Conservation (phyloP, 2,888 invertebrate species). For the Athalia cordata region DNA sequence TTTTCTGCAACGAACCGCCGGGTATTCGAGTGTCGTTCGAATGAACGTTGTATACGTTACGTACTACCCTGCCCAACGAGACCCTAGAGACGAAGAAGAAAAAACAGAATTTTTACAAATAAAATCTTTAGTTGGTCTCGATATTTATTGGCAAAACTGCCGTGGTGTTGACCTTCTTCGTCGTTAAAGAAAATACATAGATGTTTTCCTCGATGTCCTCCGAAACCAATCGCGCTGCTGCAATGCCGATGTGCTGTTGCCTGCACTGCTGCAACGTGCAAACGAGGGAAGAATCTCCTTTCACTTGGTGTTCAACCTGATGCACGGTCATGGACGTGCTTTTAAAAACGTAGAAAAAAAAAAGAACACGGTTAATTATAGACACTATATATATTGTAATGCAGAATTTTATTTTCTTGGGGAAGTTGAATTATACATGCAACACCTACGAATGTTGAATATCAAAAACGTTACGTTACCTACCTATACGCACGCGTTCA, state of each 20-base stretch:
- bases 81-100: neutral
- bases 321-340: conserved; percentile 29
- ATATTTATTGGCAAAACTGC: conserved; percentile 17
- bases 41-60: no score
- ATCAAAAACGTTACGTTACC: no score
- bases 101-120: neutral
- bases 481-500: no score
- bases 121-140: neutral
- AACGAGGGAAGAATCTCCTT: conserved; percentile 25
- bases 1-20: no score
- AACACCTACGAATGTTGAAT: no score
- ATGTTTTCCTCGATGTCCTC: conserved; percentile 9
- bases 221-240: no score
- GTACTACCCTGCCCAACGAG: neutral
- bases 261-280: no score
- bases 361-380: neutral
- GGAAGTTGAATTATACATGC: no score
- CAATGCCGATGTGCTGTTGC: no score
- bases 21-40: no score
- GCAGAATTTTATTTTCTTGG: no score
- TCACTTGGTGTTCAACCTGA: neutral
- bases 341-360: conserved; percentile 13
- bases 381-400: no score
- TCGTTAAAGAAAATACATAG: conserved; percentile 10
- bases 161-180: conserved; percentile 15